A percentile compares a stretch with the other conserved stretches of the same genome.
Evolutionary conservation across 1,140 invertebrate genomes (phyloP).

Genomic region (Eriocheir sinensis): DNA sequence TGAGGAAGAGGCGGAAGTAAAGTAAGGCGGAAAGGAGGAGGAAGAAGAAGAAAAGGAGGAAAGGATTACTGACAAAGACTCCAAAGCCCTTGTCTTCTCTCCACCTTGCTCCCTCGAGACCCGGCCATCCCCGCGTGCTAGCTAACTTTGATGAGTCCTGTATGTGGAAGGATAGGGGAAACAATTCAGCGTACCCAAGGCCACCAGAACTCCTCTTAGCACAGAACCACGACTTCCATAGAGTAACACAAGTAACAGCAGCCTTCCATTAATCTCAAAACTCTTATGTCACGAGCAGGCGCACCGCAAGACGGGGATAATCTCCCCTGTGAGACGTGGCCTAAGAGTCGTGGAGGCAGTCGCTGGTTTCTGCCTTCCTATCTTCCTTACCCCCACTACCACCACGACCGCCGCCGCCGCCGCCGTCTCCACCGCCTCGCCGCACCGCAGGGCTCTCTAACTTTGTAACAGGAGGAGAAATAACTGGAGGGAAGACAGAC

Average conservation of each 20-base stretch:
- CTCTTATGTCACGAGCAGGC: neutral
- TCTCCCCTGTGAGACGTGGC: neutral
- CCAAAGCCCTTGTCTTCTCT: constrained; percentile 37
- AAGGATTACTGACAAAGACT: constrained; percentile 39
- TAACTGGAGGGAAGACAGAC: neutral
- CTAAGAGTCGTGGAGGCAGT: constrained; percentile 1
- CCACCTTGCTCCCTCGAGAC: neutral
- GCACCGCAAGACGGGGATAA: neutral
- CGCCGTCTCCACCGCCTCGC: no score
- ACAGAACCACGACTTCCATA: neutral
- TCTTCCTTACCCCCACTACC: no score
- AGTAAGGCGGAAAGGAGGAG: neutral
- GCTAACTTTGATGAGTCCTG: neutral
- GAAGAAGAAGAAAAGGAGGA: neutral
- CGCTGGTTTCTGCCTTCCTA: no score
- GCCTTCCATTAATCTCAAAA: neutral
- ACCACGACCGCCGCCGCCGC: no score
- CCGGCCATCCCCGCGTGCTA: neutral
- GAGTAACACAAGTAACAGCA: neutral
- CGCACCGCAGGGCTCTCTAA: neutral
- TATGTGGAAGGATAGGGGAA: neutral
- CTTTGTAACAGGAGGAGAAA: neutral
- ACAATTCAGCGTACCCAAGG: neutral
- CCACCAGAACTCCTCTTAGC: no score
- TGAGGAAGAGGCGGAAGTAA: neutral